phyloP scores from a whole-genome alignment of 2,797 vertebrate species.

The Thaleichthys pacificus region DNA sequence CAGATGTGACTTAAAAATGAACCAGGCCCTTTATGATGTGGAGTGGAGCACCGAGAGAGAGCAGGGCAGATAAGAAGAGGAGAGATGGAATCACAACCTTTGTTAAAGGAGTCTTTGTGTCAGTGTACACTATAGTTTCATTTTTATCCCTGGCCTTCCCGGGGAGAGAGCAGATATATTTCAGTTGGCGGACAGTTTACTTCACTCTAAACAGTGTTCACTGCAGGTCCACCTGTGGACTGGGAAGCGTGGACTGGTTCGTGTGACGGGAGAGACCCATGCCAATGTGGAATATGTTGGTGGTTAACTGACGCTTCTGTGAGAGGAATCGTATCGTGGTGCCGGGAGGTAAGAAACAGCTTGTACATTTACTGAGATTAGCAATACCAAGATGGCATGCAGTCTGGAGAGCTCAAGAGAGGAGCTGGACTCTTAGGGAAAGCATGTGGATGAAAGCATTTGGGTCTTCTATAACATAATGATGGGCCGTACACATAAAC shows the following conservation, averaged over 20 bases:
- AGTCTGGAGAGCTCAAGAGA: slow-evolving; percentile 9
- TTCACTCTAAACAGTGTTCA: slow-evolving; percentile 34
- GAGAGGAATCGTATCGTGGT: background rate
- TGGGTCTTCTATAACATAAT: background rate
- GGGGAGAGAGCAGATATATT: slow-evolving; percentile 69
- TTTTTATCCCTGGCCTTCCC: slow-evolving; percentile 64
- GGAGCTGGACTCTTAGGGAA: background rate
- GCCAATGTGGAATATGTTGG: slow-evolving; percentile 8
- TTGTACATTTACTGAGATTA: background rate
- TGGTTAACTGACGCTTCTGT: background rate
- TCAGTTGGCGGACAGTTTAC: slow-evolving; percentile 56
- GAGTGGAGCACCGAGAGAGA: slow-evolving; percentile 33
- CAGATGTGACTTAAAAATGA: slow-evolving; percentile 36
- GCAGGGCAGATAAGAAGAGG: slow-evolving; percentile 59
- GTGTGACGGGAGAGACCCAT: slow-evolving; percentile 2
- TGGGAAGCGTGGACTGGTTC: background rate
- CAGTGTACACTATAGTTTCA: slow-evolving; percentile 59
- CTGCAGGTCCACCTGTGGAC: slow-evolving; percentile 44
- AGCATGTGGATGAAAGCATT: slow-evolving; percentile 8
- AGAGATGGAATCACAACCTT: slow-evolving; percentile 63
- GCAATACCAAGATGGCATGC: background rate
- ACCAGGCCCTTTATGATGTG: slow-evolving; percentile 44
- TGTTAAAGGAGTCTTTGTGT: slow-evolving; percentile 68
- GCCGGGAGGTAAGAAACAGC: slow-evolving; percentile 6
- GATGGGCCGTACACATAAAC: background rate